Evolutionary conservation across 2,888 invertebrate species (phyloP).

Genomic region (Drosophila prolongata): DNA sequence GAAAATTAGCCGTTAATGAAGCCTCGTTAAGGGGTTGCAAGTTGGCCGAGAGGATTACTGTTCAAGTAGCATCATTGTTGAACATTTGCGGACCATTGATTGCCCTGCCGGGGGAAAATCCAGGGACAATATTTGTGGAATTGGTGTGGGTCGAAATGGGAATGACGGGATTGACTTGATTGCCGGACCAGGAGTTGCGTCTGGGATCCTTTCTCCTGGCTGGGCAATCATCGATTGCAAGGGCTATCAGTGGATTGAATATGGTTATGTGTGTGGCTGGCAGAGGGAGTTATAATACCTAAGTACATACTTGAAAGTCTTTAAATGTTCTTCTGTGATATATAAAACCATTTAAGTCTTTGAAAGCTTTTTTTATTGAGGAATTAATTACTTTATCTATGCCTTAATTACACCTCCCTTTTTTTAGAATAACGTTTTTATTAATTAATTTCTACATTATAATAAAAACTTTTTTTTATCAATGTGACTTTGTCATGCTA

Average conservation of each 20-base stretch:
- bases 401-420: too few species aligned
- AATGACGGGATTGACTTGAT: slow-evolving; percentile 41
- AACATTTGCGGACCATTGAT: slow-evolving; percentile 52
- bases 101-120: slow-evolving; percentile 54
- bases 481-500: too few species aligned
- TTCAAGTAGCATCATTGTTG: slow-evolving; percentile 41
- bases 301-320: not conserved
- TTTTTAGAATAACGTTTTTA: too few species aligned
- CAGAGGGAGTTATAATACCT: not conserved
- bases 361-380: not conserved
- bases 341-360: not conserved
- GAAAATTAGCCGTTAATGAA: slow-evolving; percentile 78
- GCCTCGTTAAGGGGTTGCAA: slow-evolving; percentile 59
- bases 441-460: too few species aligned
- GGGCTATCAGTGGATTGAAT: slow-evolving; percentile 13
- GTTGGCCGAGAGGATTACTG: slow-evolving; percentile 21
- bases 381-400: too few species aligned
- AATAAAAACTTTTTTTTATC: too few species aligned
- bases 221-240: slow-evolving; percentile 17
- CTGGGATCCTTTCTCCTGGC: slow-evolving; percentile 3
- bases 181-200: slow-evolving; percentile 11
- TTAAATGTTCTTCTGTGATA: not conserved
- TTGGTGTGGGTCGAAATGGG: slow-evolving; percentile 57
- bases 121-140: slow-evolving; percentile 67
- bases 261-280: not conserved